These are phyloP conservation scores for Drosophila setifemur DNA, from an alignment of 1,140 invertebrate genomes.

Conservation along the genomic window DNA sequence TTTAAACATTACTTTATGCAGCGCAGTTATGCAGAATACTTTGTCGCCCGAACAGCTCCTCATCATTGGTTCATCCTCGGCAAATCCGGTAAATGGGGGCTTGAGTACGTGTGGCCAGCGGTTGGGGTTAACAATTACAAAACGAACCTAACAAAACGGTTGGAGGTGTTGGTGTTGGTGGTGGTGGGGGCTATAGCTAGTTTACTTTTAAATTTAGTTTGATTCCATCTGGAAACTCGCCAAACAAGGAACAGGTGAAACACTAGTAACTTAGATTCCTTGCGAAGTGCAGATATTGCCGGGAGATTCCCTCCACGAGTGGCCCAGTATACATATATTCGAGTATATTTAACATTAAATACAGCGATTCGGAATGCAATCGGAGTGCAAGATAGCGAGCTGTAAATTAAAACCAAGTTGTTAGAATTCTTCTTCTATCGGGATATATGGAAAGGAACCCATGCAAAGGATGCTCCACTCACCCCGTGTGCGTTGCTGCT, in stretches of 20 bases:
- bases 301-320: conserved; percentile 1
- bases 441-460: too few relatives aligned
- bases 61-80: conserved; percentile 36
- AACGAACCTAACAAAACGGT: conserved; percentile 20
- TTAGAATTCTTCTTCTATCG: too few relatives aligned
- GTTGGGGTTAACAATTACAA: conserved; percentile 38
- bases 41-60: conserved; percentile 22
- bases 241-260: conserved; percentile 29
- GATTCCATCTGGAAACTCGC: conserved; percentile 11
- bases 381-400: conserved; percentile 60
- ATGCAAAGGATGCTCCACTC: too few relatives aligned
- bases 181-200: conserved; percentile 12
- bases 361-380: conserved; percentile 68
- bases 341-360: conserved; percentile 66
- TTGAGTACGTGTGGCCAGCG: conserved; percentile 40
- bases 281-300: conserved; percentile 31
- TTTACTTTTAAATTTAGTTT: conserved; percentile 7
- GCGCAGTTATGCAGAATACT: conserved; percentile 56
- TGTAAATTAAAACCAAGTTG: background rate
- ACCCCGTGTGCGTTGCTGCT: conserved; percentile 36
- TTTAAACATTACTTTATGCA: conserved; percentile 54
- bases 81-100: conserved; percentile 43
- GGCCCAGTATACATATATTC: conserved; percentile 36
- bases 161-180: conserved; percentile 1
- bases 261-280: conserved; percentile 29